Evolutionary conservation across 1,140 invertebrate species (phyloP).

Genomic region (Sinella curviseta): DNA sequence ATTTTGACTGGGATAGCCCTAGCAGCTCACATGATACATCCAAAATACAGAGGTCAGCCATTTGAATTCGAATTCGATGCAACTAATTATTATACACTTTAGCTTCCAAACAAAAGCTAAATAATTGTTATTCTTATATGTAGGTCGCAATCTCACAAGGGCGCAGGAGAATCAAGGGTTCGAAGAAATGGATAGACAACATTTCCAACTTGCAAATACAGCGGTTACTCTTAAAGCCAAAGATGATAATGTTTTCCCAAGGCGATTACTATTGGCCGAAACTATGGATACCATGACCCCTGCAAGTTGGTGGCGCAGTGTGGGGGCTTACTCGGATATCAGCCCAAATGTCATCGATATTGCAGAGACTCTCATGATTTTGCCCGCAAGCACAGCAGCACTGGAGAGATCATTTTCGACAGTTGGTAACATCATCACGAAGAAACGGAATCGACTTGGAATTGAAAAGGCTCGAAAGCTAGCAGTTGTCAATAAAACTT

Average conservation of each 20-base stretch:
- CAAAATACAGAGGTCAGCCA: not conserved
- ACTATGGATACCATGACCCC: not conserved
- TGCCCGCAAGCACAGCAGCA: no score
- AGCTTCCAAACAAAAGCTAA: not conserved
- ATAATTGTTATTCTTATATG: not conserved
- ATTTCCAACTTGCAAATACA: not conserved
- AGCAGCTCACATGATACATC: not conserved
- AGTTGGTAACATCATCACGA: no score
- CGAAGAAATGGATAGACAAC: not conserved
- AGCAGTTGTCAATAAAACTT: no score
- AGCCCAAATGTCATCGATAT: no score
- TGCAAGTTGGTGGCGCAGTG: not conserved
- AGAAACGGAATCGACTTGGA: no score
- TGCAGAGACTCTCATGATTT: no score
- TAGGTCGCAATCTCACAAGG: not conserved
- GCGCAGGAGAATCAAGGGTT: not conserved
- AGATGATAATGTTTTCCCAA: not conserved
- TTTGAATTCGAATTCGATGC: no score
- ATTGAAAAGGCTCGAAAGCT: no score
- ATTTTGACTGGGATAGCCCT: not conserved
- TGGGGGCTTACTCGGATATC: not conserved
- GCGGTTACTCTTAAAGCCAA: not conserved
- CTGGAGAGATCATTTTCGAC: no score
- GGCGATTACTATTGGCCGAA: not conserved
- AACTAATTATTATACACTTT: no score